Conservation (phyloP, 2,888 invertebrate genomes). For the Matsumyia berberina region DNA sequence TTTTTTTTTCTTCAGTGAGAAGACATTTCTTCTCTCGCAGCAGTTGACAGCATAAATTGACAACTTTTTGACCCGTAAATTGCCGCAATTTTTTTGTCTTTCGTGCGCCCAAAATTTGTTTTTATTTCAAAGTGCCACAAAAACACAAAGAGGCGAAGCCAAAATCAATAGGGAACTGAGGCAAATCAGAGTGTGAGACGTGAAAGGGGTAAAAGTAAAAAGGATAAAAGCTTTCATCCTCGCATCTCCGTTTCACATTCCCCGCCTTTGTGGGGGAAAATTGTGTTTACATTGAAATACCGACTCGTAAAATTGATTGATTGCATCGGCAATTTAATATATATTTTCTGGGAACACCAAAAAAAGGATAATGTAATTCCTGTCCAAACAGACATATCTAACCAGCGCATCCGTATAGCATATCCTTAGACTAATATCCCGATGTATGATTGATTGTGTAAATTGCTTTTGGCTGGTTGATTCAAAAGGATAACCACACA, state of each 20-base stretch:
- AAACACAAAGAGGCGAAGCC: constrained; percentile 4
- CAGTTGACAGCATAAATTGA: constrained; percentile 41
- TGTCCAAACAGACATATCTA: constrained; percentile 47
- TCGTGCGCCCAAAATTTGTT: constrained; percentile 31
- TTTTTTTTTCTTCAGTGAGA: no score
- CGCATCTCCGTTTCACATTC: constrained; percentile 3
- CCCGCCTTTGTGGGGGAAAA: background rate
- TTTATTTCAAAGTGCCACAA: constrained; percentile 42
- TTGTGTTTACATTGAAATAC: constrained; percentile 56
- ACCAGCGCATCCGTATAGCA: constrained; percentile 6
- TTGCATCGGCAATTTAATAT: constrained; percentile 60
- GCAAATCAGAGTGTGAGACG: background rate
- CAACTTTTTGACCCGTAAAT: constrained; percentile 50
- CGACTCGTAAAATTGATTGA: constrained; percentile 62
- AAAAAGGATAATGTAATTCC: constrained; percentile 62
- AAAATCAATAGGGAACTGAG: constrained; percentile 38
- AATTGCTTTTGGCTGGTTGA: constrained; percentile 72
- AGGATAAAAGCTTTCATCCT: constrained; percentile 33
- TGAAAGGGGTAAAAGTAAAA: constrained; percentile 23
- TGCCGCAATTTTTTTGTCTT: constrained; percentile 45
- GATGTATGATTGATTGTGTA: constrained; percentile 65
- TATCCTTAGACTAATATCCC: constrained; percentile 28
- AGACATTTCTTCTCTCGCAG: background rate
- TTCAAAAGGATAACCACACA: constrained; percentile 35
- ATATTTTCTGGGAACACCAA: constrained; percentile 13